These are phyloP conservation scores for Aspidoscelis tigris DNA, from an alignment of 2,113 vertebrate genomes.

Conservation along the genomic window DNA sequence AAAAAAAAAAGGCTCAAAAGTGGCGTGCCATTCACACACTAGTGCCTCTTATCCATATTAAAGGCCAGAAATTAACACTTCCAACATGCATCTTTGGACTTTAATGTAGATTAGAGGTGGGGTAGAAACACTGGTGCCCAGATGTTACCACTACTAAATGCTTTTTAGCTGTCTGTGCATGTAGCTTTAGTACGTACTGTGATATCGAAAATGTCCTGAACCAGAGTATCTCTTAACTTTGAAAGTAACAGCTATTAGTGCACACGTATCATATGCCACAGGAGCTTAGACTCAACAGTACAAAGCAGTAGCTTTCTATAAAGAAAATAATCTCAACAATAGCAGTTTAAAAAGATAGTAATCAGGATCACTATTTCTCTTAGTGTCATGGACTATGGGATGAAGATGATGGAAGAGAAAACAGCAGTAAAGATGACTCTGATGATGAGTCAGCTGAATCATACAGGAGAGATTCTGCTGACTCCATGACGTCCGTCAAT, in stretches of 20 bases:
- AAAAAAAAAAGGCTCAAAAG: no score
- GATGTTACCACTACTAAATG: no score
- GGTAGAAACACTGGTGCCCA: no score
- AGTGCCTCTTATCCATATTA: no score
- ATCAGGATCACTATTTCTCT: constrained; percentile 20
- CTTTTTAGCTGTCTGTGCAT: no score
- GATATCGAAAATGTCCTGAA: neutral
- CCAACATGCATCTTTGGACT: no score
- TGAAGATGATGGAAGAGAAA: constrained; percentile 84
- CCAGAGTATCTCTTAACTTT: neutral
- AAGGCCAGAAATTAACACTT: no score
- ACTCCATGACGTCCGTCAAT: constrained; percentile 87
- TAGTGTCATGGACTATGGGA: constrained; percentile 98
- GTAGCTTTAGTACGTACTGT: neutral
- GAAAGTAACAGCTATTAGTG: neutral
- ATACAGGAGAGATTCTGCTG: constrained; percentile 81
- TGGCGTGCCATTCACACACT: no score
- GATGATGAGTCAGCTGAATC: constrained; percentile 82
- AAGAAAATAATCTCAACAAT: neutral
- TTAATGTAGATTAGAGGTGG: no score
- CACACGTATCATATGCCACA: neutral
- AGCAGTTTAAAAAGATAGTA: neutral
- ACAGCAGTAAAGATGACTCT: constrained; percentile 78
- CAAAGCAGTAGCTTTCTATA: neutral
- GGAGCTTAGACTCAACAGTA: neutral